Evolutionary conservation across 2,888 invertebrate species (phyloP), one percentile per base, ranked within the genome.

Genomic region (Aporophyla lueneburgensis): DNA sequence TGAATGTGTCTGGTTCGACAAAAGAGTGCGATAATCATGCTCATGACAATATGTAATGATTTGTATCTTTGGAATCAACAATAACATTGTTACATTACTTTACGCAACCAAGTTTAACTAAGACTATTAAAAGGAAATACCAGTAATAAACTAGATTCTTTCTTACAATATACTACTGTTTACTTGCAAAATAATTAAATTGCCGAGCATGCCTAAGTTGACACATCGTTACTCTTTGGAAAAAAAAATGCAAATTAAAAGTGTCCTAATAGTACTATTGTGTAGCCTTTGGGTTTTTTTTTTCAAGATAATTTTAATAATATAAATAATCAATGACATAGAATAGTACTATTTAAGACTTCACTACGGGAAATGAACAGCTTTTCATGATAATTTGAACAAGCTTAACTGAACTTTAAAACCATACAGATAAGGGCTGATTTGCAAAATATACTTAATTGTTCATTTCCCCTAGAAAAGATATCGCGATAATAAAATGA

Each of bases 1-100:
- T 79, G 78, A 75, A 69, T 68, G 63, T 63, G 69, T 71, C 56
- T 71, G 71, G 72, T 56, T 73, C 12, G 74, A 74, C 69, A 81
- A 85, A 83, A 76, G 81, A 80, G 86, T 87, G 86, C 83, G 69
- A 81, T 86, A 81, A 78, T 78, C 87, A 87, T 87, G 87, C 87
- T 82, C 81, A 86, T 81, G 73, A 83, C 78, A 84, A 70, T 74
- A 74, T 21, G n/a, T 40, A 63, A 83, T 84, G 49, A 78, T 79
- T 62, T 74, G 46, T 76, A 83, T 72, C 62, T 71, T 86, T 46
- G 46, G 51, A 58, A 71, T 77, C 7, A 59, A 58, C 59, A 69
- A 43, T 58, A 84, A 56, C 49, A 65, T 27, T 33, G 19, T 83
- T 62, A 84, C 49, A 46, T 77, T 63, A 78, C 27, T 67, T 53